Conservation (phyloP, 1,140 invertebrate species). For the Drosophila paulistorum region DNA sequence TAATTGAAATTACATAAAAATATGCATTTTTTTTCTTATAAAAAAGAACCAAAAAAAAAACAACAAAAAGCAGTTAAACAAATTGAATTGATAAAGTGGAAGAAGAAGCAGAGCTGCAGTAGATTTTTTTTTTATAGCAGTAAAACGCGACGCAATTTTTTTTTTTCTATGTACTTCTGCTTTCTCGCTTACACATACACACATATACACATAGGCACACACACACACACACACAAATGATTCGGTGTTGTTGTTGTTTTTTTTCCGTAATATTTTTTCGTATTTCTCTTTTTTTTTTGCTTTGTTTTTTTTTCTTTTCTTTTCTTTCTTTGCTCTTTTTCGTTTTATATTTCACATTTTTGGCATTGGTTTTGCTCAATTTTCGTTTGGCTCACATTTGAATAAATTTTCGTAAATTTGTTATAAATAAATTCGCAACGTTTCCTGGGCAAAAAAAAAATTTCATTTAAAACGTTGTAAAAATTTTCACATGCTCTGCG, state of each 20-base stretch:
- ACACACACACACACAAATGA: constrained; percentile 22
- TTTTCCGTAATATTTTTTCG: not conserved
- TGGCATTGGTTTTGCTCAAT: constrained; percentile 49
- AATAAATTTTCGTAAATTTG: constrained; percentile 49
- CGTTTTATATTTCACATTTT: constrained; percentile 60
- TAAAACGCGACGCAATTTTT: constrained; percentile 70
- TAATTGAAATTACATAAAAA: constrained; percentile 4
- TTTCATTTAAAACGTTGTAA: constrained; percentile 37
- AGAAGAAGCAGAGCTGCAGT: not conserved
- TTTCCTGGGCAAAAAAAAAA: constrained; percentile 40
- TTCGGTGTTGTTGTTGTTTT: constrained; percentile 20
- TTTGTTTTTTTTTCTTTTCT: not conserved
- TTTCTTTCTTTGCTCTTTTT: constrained; percentile 20
- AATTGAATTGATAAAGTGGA: constrained; percentile 3
- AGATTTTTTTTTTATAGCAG: constrained; percentile 20
- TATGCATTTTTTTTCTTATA: not conserved
- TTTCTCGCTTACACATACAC: constrained; percentile 25
- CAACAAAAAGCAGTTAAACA: constrained; percentile 39
- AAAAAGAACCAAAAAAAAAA: constrained; percentile 9
- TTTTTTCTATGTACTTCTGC: constrained; percentile 26
- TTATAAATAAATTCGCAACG: constrained; percentile 75
- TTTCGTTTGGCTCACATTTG: constrained; percentile 56
- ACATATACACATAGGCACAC: constrained; percentile 18
- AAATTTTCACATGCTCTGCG: constrained; percentile 76
- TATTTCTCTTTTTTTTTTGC: constrained; percentile 16